Evolutionary conservation across 2,113 vertebrate genomes (phyloP).

Genomic region (Polyodon spathula): DNA sequence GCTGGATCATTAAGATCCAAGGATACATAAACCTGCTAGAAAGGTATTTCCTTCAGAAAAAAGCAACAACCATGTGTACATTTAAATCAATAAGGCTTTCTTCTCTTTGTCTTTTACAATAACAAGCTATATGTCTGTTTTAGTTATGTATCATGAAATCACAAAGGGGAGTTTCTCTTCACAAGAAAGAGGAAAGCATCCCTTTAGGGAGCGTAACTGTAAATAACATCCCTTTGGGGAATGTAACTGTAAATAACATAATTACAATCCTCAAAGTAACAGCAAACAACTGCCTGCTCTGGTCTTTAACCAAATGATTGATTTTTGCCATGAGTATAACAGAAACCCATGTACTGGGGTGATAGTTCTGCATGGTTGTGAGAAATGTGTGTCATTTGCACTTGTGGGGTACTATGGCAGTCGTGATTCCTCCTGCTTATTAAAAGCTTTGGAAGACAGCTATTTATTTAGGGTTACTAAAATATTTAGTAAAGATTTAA

Average conservation of each 20-base stretch:
- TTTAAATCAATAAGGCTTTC: not conserved
- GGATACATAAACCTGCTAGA: too few species aligned
- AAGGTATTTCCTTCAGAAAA: too few species aligned
- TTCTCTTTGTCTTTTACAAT: conserved; percentile 10
- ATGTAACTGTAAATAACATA: conserved; percentile 13
- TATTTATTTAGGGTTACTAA: too few species aligned
- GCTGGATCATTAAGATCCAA: too few species aligned
- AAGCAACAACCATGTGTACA: too few species aligned
- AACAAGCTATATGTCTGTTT: not conserved
- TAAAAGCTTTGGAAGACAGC: too few species aligned
- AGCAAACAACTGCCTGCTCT: not conserved
- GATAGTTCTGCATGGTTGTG: not conserved
- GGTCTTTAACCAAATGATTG: conserved; percentile 1
- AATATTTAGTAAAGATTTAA: too few species aligned
- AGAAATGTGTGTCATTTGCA: too few species aligned
- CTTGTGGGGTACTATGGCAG: too few species aligned
- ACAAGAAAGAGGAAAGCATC: conserved; percentile 1
- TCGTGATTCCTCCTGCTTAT: too few species aligned
- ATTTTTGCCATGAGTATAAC: not conserved
- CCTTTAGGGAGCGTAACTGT: conserved; percentile 7
- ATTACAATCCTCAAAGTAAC: conserved; percentile 5
- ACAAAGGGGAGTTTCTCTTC: conserved; percentile 4
- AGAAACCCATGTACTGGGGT: not conserved
- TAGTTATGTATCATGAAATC: not conserved
- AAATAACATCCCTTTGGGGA: conserved; percentile 9